Evolutionary conservation across 2,888 invertebrate species (phyloP).

Genomic region (Dryadula phaetusa): DNA sequence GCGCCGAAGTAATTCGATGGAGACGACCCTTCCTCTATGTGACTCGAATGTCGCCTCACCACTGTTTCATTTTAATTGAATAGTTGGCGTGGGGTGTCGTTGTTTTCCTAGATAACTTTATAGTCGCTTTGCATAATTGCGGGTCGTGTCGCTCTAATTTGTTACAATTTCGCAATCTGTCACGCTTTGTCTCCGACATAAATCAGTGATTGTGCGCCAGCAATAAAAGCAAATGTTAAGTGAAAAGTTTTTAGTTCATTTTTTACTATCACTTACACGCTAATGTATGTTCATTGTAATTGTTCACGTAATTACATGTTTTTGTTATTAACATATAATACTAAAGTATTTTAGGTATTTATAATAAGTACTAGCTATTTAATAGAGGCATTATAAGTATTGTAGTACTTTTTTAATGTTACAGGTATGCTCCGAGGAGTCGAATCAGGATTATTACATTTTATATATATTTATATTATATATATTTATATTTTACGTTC

Average conservation of each 20-base stretch:
- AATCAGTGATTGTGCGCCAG: slow-evolving; percentile 48
- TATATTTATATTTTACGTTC: neutral
- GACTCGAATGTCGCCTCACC: slow-evolving; percentile 76
- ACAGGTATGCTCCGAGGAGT: no score
- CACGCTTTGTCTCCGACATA: slow-evolving; percentile 59
- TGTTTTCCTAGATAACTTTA: slow-evolving; percentile 82
- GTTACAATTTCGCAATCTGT: slow-evolving; percentile 79
- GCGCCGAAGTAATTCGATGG: slow-evolving; percentile 81
- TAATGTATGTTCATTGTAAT: neutral
- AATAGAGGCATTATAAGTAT: no score
- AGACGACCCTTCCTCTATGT: slow-evolving; percentile 73
- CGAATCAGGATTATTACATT: no score
- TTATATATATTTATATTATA: no score
- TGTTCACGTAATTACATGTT: neutral
- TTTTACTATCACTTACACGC: slow-evolving; percentile 14
- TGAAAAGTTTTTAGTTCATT: slow-evolving; percentile 31
- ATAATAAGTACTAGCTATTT: no score
- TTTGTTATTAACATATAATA: no score
- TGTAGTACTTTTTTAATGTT: no score
- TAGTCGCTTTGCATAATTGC: slow-evolving; percentile 80
- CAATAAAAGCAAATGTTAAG: slow-evolving; percentile 50
- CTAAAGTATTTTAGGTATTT: neutral
- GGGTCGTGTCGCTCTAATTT: slow-evolving; percentile 73
- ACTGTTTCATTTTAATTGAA: slow-evolving; percentile 83
- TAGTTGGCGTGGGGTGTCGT: slow-evolving; percentile 77